Percentiles rank a stretch among this genome's conserved stretches.
Conservation (phyloP, 2,113 vertebrate genomes). For the Asarcornis scutulata region DNA sequence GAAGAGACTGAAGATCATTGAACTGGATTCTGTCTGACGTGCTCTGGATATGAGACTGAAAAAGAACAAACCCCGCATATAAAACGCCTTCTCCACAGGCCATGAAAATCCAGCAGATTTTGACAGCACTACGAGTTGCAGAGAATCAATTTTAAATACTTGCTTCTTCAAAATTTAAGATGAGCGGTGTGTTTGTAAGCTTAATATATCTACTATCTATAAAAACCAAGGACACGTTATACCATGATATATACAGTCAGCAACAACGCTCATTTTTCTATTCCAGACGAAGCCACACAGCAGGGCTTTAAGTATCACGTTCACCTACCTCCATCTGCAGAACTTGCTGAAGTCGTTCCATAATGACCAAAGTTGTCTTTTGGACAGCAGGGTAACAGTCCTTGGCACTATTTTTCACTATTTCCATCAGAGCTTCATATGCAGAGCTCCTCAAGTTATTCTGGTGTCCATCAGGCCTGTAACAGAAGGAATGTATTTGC, state of each 20-base stretch:
- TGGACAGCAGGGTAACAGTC: slow-evolving; percentile 98
- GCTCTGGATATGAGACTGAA: slow-evolving; percentile 97
- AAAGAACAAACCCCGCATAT: background rate
- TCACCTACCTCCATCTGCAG: slow-evolving; percentile 96
- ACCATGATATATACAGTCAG: fast-evolving
- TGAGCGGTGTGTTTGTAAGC: background rate
- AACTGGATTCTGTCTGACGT: slow-evolving; percentile 98
- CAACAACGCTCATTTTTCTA: background rate
- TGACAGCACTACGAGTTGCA: background rate
- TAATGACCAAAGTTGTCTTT: slow-evolving; percentile 97
- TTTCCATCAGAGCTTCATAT: slow-evolving; percentile 98
- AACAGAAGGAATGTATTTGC: background rate
- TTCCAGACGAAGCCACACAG: background rate
- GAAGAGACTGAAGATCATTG: slow-evolving; percentile 96
- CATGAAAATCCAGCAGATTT: background rate
- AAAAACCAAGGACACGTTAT: background rate
- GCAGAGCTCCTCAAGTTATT: slow-evolving; percentile 97
- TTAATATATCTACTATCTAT: background rate
- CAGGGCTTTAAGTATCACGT: fast-evolving
- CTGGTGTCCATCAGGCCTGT: slow-evolving; percentile 95
- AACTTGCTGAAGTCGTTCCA: slow-evolving; percentile 97
- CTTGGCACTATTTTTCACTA: slow-evolving; percentile 99
- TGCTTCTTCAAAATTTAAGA: background rate
- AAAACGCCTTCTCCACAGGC: background rate
- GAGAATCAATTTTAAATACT: background rate